Evolutionary conservation across 2,113 vertebrate genomes (phyloP).

Genomic region (Ophthalmolycus amberensis): DNA sequence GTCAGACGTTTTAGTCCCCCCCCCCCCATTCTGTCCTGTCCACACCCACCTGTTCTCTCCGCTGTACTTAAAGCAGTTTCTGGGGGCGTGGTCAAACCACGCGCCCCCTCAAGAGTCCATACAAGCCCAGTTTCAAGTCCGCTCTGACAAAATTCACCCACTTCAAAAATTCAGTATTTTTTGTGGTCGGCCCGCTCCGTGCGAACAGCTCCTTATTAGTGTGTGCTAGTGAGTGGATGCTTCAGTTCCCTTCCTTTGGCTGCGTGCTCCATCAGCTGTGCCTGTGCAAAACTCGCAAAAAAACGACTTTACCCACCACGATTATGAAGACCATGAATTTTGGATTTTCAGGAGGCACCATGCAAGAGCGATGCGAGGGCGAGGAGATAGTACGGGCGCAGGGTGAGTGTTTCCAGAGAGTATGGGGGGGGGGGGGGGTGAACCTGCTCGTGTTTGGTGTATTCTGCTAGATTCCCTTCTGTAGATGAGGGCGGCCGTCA

Average conservation of each 20-base stretch:
- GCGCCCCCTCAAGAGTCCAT: constrained; percentile 1
- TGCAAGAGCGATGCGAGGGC: constrained; percentile 23
- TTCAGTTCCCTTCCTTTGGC: constrained; percentile 65
- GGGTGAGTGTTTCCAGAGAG: not conserved
- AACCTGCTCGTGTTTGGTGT: constrained; percentile 34
- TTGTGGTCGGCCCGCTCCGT: not conserved
- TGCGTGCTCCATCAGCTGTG: constrained; percentile 45
- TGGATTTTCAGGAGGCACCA: constrained; percentile 16
- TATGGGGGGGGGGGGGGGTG: not conserved
- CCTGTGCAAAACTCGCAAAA: constrained; percentile 74
- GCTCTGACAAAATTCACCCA: constrained; percentile 8
- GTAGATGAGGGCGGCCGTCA: constrained; percentile 35
- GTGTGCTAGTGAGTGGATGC: constrained; percentile 27
- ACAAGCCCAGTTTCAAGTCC: constrained; percentile 27
- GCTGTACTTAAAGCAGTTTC: constrained; percentile 29
- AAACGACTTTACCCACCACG: constrained; percentile 39
- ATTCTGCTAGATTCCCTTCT: constrained; percentile 73
- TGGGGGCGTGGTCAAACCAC: constrained; percentile 14
- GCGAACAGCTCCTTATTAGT: constrained; percentile 12
- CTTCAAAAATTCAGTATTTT: not conserved
- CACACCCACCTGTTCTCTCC: constrained; percentile 31
- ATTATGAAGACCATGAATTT: constrained; percentile 33
- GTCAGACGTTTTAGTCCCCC: too few relatives aligned
- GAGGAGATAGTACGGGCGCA: not conserved
- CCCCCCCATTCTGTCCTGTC: not conserved